A percentile compares a stretch with the other conserved stretches of the same genome.
Conservation (phyloP, 64 coral and sea anemone genomes). For the Montipora capricornis region DNA sequence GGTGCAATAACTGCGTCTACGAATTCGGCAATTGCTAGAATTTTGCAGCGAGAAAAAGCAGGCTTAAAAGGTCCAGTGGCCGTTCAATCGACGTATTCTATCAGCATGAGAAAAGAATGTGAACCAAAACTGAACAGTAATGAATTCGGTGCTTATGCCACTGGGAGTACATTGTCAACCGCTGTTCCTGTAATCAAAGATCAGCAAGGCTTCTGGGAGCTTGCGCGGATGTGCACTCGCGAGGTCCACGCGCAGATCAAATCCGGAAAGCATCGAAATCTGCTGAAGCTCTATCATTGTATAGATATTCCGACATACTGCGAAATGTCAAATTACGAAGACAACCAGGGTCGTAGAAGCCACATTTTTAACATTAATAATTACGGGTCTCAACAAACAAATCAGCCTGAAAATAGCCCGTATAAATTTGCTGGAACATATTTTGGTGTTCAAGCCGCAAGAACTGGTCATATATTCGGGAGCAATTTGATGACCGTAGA, state of each 20-base stretch:
- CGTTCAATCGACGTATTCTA: conserved; percentile 47
- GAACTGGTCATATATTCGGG: conserved; percentile 59
- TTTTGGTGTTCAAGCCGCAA: conserved; percentile 68
- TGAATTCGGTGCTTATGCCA: conserved; percentile 74
- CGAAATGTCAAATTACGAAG: conserved; percentile 28
- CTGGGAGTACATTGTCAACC: conserved; percentile 26
- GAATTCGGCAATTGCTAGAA: conserved; percentile 50
- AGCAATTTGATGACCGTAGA: conserved; percentile 85
- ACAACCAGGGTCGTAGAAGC: conserved; percentile 25
- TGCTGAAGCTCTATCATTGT: conserved; percentile 48
- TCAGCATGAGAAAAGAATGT: conserved; percentile 65
- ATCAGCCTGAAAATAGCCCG: not conserved
- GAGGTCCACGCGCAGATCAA: conserved; percentile 38
- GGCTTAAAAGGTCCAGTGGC: conserved; percentile 20
- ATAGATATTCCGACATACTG: conserved; percentile 38
- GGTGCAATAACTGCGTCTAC: conserved; percentile 53
- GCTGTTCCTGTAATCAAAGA: conserved; percentile 33
- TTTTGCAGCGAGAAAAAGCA: conserved; percentile 43
- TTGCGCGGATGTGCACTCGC: conserved; percentile 70
- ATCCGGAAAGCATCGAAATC: conserved; percentile 46
- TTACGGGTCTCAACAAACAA: conserved; percentile 41
- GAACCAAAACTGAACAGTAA: conserved; percentile 50
- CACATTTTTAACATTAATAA: conserved; percentile 57
- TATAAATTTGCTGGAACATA: conserved; percentile 77
- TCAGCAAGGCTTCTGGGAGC: conserved; percentile 74